Conservation (phyloP, 2,888 invertebrate genomes). For the Sinhomidia bicolor region DNA sequence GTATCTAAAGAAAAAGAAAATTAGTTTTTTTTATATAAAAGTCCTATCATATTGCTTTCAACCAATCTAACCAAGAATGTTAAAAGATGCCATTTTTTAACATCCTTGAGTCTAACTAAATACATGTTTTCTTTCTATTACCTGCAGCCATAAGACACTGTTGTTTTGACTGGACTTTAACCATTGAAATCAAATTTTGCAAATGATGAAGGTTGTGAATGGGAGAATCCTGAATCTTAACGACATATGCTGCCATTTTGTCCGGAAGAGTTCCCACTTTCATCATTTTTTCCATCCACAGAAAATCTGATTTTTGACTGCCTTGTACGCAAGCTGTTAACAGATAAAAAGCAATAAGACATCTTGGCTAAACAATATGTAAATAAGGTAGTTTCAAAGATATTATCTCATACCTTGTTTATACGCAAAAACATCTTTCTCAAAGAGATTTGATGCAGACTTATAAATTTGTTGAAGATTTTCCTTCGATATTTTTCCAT, state of each 20-base stretch:
- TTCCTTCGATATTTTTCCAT: background rate
- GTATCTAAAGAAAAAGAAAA: slow-evolving; percentile 87
- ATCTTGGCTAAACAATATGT: no score
- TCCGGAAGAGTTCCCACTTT: slow-evolving; percentile 92
- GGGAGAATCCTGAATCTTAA: slow-evolving; percentile 91
- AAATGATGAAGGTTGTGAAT: slow-evolving; percentile 89
- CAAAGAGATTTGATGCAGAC: slow-evolving; percentile 63
- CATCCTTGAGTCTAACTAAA: no score
- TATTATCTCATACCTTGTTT: slow-evolving; percentile 59
- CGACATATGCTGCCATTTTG: slow-evolving; percentile 91
- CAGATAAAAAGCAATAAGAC: no score
- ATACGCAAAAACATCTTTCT: slow-evolving; percentile 72
- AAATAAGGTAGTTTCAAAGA: no score
- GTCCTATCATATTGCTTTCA: no score
- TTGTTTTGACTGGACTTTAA: slow-evolving; percentile 84
- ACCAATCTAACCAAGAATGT: background rate
- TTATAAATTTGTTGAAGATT: slow-evolving; percentile 53
- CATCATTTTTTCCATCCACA: slow-evolving; percentile 91
- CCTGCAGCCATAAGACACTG: slow-evolving; percentile 80
- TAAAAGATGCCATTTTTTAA: background rate
- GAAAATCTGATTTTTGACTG: slow-evolving; percentile 85
- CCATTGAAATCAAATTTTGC: slow-evolving; percentile 88
- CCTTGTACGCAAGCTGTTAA: slow-evolving; percentile 84
- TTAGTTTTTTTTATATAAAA: no score
- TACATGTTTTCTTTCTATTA: slow-evolving; percentile 80